A percentile compares a stretch with the other conserved stretches of the same genome.
phyloP scores from a whole-genome alignment of 64 coral and sea anemone genomes.

The Dendrophyllia cribrosa region DNA sequence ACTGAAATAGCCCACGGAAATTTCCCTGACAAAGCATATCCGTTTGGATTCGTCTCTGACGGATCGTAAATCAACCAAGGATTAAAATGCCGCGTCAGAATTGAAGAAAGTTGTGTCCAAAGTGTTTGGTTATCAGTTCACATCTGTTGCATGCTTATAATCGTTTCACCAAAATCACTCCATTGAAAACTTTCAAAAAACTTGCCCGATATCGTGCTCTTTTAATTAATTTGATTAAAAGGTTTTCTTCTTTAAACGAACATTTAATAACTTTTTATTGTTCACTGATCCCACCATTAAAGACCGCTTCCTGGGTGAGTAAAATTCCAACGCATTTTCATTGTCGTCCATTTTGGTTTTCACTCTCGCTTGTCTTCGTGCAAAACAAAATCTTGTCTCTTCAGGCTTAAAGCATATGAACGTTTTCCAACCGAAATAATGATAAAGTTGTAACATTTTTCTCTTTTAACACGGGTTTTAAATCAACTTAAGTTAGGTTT shows the following conservation, averaged over 20 bases:
- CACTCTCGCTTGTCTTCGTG: neutral
- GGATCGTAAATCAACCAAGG: conserved; percentile 48
- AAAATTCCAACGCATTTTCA: neutral
- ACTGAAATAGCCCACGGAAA: neutral
- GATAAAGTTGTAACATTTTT: neutral
- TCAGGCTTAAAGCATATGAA: neutral
- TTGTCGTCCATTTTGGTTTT: conserved; percentile 3
- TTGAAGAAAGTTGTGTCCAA: neutral
- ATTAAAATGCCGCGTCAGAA: conserved; percentile 41
- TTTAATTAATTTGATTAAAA: conserved; percentile 1
- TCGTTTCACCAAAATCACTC: neutral
- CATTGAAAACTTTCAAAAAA: neutral
- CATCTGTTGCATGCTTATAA: neutral
- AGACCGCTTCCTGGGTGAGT: conserved; percentile 12
- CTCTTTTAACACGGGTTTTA: neutral
- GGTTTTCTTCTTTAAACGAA: neutral
- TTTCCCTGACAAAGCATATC: conserved; percentile 35
- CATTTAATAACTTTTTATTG: neutral
- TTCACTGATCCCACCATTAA: neutral
- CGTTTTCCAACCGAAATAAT: neutral
- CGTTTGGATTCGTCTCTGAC: conserved; percentile 30
- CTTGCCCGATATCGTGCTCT: neutral
- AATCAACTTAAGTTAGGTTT: neutral
- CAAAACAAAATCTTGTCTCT: neutral
- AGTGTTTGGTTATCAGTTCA: neutral